phyloP scores from a whole-genome alignment of 2,113 vertebrate species.

The Callipepla squamata region DNA sequence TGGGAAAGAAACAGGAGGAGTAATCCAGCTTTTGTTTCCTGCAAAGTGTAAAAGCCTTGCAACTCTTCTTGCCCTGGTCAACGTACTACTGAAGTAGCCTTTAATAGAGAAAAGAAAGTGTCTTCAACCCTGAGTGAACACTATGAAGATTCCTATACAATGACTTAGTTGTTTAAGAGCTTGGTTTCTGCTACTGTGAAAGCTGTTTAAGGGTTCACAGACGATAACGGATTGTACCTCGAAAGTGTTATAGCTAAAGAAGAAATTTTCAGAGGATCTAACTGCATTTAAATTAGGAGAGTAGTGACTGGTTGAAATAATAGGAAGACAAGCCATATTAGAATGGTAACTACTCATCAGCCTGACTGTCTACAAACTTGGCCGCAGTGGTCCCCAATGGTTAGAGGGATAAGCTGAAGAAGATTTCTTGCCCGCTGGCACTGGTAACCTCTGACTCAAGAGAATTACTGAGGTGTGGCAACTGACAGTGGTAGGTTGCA shows the following conservation, averaged over 20 bases:
- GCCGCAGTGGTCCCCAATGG: neutral
- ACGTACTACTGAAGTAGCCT: neutral
- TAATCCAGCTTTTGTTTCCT: neutral
- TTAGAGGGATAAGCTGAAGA: neutral
- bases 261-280: neutral
- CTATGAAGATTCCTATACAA: neutral
- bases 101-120: neutral
- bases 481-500: neutral
- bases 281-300: neutral
- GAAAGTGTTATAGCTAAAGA: neutral
- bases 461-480: accelerated
- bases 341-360: too few relatives aligned
- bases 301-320: neutral
- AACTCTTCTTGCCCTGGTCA: neutral
- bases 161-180: neutral
- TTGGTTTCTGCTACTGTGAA: neutral
- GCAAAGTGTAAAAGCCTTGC: accelerated
- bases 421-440: neutral
- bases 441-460: neutral
- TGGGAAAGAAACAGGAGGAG: neutral
- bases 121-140: neutral
- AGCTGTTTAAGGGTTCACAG: neutral
- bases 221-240: neutral
- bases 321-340: too few relatives aligned
- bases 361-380: neutral